Evolutionary conservation across 2,888 invertebrate species (phyloP).

Genomic region (Dryococelus australis): DNA sequence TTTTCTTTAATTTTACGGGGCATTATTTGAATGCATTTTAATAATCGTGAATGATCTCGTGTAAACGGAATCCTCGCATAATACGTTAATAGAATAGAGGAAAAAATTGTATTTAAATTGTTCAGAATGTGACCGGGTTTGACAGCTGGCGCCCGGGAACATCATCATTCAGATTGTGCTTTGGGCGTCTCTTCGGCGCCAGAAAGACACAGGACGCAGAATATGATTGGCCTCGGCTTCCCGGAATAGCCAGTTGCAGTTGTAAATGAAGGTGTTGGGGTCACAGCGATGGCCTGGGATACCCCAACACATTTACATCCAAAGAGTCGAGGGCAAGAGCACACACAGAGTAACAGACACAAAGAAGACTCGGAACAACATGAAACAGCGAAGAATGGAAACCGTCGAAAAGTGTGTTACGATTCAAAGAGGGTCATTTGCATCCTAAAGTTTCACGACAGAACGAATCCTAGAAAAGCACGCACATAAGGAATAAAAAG

Average conservation of each 20-base stretch:
- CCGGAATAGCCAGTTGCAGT: not conserved
- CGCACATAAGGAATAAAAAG: not conserved
- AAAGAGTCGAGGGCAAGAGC: not conserved
- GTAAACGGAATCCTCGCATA: no score
- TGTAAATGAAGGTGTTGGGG: not conserved
- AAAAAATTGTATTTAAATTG: no score
- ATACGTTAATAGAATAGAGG: no score
- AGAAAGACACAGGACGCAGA: no score
- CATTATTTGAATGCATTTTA: no score
- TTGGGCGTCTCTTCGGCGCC: no score
- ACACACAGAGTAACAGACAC: constrained; percentile 16
- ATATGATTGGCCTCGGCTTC: no score
- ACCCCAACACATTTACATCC: not conserved
- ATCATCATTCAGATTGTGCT: no score
- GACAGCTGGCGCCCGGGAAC: no score
- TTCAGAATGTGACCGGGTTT: no score
- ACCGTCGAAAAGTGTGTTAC: not conserved
- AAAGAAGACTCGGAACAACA: not conserved
- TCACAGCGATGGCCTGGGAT: not conserved
- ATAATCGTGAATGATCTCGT: no score
- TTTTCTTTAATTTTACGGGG: no score
- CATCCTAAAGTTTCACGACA: not conserved
- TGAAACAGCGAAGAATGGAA: constrained; percentile 11
- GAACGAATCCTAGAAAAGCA: not conserved
- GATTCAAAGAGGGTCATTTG: not conserved